Evolutionary conservation across 1,140 invertebrate species (phyloP).

Genomic region (Olivierus martensii): DNA sequence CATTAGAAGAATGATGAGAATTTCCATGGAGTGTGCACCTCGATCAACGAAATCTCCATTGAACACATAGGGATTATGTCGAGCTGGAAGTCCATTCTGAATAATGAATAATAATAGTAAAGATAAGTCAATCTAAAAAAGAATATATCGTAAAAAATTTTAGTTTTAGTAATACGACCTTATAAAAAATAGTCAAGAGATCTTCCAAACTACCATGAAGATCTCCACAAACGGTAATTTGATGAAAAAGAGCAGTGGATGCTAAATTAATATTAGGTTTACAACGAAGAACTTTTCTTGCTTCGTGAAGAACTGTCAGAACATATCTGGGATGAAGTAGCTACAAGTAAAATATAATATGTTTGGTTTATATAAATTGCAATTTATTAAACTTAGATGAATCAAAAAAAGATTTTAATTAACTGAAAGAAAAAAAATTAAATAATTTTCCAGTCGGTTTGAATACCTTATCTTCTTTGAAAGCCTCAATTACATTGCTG

Average conservation of each 20-base stretch:
- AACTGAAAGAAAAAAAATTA: no score
- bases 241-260: conserved; percentile 66
- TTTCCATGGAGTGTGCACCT: conserved; percentile 69
- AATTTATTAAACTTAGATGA: no score
- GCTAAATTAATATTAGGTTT: conserved; percentile 67
- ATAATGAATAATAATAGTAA: no score
- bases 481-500: conserved; percentile 58
- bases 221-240: conserved; percentile 81
- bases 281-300: conserved; percentile 51
- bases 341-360: no score
- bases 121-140: no score
- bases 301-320: conserved; percentile 59
- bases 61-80: conserved; percentile 82
- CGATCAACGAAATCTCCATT: conserved; percentile 89
- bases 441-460: no score
- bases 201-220: conserved; percentile 84
- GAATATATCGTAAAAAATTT: no score
- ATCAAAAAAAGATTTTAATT: no score
- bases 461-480: conserved; percentile 37
- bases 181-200: conserved; percentile 76
- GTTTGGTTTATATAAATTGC: no score
- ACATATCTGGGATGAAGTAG: conserved; percentile 69
- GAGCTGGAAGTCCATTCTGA: conserved; percentile 73
- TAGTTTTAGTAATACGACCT: no score
- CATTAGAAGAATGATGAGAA: conserved; percentile 57